phyloP scores from a whole-genome alignment of 2,113 vertebrate genomes.

The Tupaia chinensis region DNA sequence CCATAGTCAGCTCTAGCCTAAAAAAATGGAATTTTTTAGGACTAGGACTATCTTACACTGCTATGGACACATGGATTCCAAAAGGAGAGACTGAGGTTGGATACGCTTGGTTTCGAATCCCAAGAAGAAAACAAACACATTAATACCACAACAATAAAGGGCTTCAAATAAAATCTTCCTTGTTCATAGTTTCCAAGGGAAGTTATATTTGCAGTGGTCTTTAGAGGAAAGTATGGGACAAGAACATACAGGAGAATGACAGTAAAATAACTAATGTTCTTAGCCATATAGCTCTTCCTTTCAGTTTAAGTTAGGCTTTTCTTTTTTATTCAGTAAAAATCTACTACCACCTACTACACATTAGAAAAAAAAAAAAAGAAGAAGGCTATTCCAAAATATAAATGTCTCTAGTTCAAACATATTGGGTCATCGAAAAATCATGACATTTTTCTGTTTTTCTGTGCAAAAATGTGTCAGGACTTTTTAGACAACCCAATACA shows the following conservation, averaged over 20 bases:
- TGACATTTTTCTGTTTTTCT: no score
- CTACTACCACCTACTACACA: background rate
- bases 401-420: background rate
- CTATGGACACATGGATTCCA: background rate
- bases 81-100: background rate
- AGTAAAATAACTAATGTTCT: background rate
- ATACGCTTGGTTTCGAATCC: background rate
- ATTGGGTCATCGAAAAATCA: no score
- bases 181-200: background rate
- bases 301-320: background rate
- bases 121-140: background rate
- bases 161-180: background rate
- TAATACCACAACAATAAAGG: background rate
- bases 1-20: background rate
- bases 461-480: no score
- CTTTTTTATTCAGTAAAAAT: background rate
- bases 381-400: background rate
- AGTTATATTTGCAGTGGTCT: conserved; percentile 8
- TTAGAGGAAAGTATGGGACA: background rate
- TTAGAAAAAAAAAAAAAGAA: conserved; percentile 25
- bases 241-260: background rate
- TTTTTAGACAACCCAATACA: no score
- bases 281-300: background rate
- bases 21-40: conserved; percentile 2
- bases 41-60: background rate